Base-by-base conservation (phyloP, 2,888 invertebrate genomes). In the Drosophila neonasuta region DNA sequence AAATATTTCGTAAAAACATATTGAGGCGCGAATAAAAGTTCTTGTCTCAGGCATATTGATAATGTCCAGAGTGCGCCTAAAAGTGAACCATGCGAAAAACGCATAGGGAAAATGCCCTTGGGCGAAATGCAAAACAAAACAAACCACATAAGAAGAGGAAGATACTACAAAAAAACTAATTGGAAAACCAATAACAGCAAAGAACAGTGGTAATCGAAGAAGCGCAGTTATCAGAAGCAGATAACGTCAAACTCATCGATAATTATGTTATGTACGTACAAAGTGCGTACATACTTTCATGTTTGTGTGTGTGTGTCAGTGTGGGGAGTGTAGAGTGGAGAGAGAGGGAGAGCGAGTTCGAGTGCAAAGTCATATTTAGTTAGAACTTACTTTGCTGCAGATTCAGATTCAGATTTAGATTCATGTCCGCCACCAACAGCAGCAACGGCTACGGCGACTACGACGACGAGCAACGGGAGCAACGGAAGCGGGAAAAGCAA, bases 331-430 rank as follows among this genome's bases (percentile, higher is more conserved):
- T 3, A 7, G 24, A 11, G 44, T 2, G 24, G 8, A 13, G 13
- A 6, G 39, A 15, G 39, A 15, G 39, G 11, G 36, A 36, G n/a
- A n/a, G n/a, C 5, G 39, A 15, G 13, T 3, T 15, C n/a, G n/a
- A 13, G 13, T 41, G 15, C 13, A 13, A 39, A 39, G 39, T 15
- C 39, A 32, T 41, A 48, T 34, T 10, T 34, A 17, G 17, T 24
- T 44, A 15, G 24, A 73, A 90, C 90, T 90, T 84, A 90, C 90
- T 81, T 76, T 89, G 88, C 64, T 89, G 89, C 70, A 88, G 81
- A 76, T 88, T 89, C 59, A 89, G 82, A 80, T 90, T 90, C 57
- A 89, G 79, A 69, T 74, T 78, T 64, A 74, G 72, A 72, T 80
- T 77, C 83, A 80, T 79, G 74, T 49, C 72, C 75, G 70, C 48